Conservation (phyloP, 2,113 vertebrate genomes). For the Pachycephala philippinensis region DNA sequence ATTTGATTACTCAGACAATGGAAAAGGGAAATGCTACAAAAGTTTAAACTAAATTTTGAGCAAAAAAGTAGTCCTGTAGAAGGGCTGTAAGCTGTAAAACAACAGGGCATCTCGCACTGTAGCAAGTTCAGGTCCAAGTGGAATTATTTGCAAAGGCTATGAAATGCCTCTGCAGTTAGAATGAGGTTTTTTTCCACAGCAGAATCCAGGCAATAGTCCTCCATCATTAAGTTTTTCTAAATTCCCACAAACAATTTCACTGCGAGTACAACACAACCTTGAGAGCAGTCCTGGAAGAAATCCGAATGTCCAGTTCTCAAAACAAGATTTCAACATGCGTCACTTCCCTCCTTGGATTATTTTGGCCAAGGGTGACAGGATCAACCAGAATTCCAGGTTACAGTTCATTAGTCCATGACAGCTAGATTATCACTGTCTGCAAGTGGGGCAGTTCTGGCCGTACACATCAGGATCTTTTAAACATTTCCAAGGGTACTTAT, state of each 20-base stretch:
- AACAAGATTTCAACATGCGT: slow-evolving; percentile 61
- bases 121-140: not conserved
- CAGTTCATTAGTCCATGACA: slow-evolving; percentile 53
- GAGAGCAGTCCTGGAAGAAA: slow-evolving; percentile 29
- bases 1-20: not conserved
- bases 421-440: slow-evolving; percentile 2
- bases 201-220: not conserved
- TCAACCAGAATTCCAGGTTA: slow-evolving; percentile 47
- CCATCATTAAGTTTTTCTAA: not conserved
- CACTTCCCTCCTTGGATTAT: slow-evolving; percentile 54
- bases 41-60: not conserved
- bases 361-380: slow-evolving; percentile 52
- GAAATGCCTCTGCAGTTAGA: not conserved
- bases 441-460: not conserved
- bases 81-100: not conserved
- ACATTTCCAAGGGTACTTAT: not conserved
- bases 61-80: not conserved
- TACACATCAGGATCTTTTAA: not conserved
- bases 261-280: slow-evolving; percentile 8
- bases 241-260: not conserved
- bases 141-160: not conserved
- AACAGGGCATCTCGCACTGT: not conserved
- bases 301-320: slow-evolving; percentile 42
- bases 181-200: not conserved
- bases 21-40: not conserved